A percentile compares a stretch with the other conserved stretches of the same genome.
These are phyloP conservation scores for Melinaea marsaeus DNA, from an alignment of 2,888 invertebrate genomes.

Conservation along the genomic window DNA sequence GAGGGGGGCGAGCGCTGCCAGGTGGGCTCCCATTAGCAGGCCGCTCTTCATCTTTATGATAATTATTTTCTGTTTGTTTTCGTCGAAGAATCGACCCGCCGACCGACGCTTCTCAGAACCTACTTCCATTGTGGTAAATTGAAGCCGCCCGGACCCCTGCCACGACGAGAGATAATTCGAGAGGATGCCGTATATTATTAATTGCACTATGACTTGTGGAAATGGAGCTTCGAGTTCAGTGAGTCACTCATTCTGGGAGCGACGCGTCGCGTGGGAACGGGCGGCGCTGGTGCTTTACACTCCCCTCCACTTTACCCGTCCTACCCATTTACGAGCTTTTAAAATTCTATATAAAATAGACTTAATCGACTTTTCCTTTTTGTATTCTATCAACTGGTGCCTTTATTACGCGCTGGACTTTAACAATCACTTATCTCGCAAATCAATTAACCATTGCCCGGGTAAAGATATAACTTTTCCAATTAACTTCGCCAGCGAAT, in stretches of 20 bases:
- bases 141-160: constrained; percentile 77
- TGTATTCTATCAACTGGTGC: constrained; percentile 42
- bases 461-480: constrained; percentile 65
- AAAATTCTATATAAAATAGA: constrained; percentile 47
- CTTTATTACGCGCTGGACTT: constrained; percentile 37
- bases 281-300: constrained; percentile 58
- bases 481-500: constrained; percentile 61
- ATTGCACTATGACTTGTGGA: constrained; percentile 79
- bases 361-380: constrained; percentile 42
- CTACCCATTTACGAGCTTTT: constrained; percentile 45
- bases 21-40: constrained; percentile 76
- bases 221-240: constrained; percentile 74
- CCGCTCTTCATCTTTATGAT: constrained; percentile 78
- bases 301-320: constrained; percentile 30
- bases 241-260: constrained; percentile 73
- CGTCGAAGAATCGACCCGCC: constrained; percentile 75
- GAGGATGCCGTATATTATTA: constrained; percentile 79
- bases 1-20: constrained; percentile 53
- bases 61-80: constrained; percentile 79
- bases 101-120: constrained; percentile 73
- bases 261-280: constrained; percentile 69
- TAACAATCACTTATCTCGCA: constrained; percentile 53
- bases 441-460: constrained; percentile 63
- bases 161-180: constrained; percentile 77
- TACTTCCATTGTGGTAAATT: constrained; percentile 77